Percentiles rank a stretch among this genome's conserved stretches.
phyloP scores from a whole-genome alignment of 2,113 vertebrate genomes.

The Microcebus murinus region DNA sequence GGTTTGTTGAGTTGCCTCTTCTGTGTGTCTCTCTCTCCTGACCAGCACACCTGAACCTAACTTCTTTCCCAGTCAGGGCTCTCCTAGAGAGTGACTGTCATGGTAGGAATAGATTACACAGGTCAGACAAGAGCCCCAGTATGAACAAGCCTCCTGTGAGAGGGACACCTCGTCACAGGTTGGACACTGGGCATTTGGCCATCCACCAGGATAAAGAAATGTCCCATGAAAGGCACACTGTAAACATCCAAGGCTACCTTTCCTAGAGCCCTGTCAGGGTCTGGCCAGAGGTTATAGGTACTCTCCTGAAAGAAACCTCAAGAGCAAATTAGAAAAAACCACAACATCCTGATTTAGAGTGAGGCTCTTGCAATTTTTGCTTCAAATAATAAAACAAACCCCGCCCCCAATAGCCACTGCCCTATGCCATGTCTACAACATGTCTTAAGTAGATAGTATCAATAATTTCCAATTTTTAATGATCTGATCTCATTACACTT shows the following conservation, averaged over 20 bases:
- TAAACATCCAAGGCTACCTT: background rate
- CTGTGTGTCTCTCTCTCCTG: background rate
- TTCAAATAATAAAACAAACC: background rate
- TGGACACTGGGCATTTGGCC: background rate
- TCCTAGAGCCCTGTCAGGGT: background rate
- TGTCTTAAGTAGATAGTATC: background rate
- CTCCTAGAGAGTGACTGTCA: background rate
- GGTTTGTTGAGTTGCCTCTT: background rate
- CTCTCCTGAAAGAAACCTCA: background rate
- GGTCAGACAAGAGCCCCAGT: background rate
- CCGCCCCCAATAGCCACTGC: background rate
- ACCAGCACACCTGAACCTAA: background rate
- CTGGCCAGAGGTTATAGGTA: background rate
- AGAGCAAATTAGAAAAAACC: background rate
- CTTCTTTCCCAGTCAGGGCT: background rate
- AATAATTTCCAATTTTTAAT: background rate
- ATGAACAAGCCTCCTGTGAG: background rate
- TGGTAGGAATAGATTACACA: background rate
- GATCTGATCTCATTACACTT: background rate
- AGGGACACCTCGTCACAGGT: background rate
- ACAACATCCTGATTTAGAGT: background rate
- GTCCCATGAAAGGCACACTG: background rate
- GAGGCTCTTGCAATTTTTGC: background rate
- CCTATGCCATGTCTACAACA: background rate
- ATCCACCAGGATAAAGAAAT: background rate